Percentiles rank a stretch among this genome's conserved stretches.
Evolutionary conservation across 1,140 invertebrate genomes (phyloP).

Genomic region (Calycopis cecrops): DNA sequence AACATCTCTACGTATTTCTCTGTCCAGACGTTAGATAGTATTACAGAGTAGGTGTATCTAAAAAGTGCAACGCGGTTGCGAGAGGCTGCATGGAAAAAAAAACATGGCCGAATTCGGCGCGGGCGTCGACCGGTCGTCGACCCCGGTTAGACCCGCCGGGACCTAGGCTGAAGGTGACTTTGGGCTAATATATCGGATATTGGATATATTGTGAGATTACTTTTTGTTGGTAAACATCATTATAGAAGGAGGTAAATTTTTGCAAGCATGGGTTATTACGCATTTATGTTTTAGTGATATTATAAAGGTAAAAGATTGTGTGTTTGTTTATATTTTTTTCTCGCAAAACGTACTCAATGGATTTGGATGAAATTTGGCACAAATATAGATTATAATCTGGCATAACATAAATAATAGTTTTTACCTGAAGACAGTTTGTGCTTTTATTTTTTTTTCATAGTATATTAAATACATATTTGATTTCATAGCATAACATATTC

Average conservation of each 20-base stretch:
- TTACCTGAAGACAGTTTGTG: no score
- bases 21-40: conserved; percentile 66
- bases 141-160: conserved; percentile 49
- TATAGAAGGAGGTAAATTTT: background rate
- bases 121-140: conserved; percentile 64
- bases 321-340: no score
- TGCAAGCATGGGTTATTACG: background rate
- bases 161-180: conserved; percentile 37
- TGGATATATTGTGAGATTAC: conserved; percentile 7
- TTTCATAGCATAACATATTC: no score
- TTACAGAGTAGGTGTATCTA: conserved; percentile 71
- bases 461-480: no score
- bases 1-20: conserved; percentile 30
- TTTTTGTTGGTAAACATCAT: background rate
- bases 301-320: no score
- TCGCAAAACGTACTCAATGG: no score
- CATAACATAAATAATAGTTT: no score
- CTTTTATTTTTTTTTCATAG: no score
- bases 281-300: no score
- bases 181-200: conserved; percentile 6
- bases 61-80: conserved; percentile 70
- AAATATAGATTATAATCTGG: no score
- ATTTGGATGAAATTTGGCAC: no score
- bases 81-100: conserved; percentile 49
- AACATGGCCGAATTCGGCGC: conserved; percentile 39